A percentile compares a stretch with the other conserved stretches of the same genome.
Evolutionary conservation across 2,888 invertebrate species (phyloP).

Genomic region (Papilio elwesi): DNA sequence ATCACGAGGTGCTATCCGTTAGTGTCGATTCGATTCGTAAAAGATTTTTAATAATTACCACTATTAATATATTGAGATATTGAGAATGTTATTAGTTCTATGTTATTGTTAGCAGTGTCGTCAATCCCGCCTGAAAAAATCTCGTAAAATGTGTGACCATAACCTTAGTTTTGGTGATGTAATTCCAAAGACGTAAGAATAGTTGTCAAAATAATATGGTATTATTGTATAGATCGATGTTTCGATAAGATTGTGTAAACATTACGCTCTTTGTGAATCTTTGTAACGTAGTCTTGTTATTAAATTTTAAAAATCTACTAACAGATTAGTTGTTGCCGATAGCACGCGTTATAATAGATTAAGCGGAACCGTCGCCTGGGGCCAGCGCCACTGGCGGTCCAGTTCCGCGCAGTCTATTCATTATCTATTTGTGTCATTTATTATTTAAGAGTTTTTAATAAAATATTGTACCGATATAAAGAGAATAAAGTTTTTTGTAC

Average conservation of each 20-base stretch:
- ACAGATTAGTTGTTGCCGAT: conserved; percentile 36
- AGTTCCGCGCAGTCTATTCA: conserved; percentile 3
- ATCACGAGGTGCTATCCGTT: not conserved
- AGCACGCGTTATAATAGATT: conserved; percentile 19
- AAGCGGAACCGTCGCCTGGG: not conserved
- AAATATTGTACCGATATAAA: conserved; percentile 48
- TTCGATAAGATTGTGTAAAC: conserved; percentile 40
- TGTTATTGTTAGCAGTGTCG: conserved; percentile 54
- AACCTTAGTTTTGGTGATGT: conserved; percentile 83
- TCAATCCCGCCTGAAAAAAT: conserved; percentile 77
- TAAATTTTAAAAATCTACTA: conserved; percentile 45
- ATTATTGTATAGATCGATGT: conserved; percentile 57
- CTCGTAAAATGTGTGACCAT: conserved; percentile 76
- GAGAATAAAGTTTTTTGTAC: conserved; percentile 61
- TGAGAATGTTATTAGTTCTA: conserved; percentile 44
- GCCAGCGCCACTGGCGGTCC: not conserved
- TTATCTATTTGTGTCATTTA: conserved; percentile 42
- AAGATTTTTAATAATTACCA: conserved; percentile 31
- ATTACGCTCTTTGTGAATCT: conserved; percentile 43
- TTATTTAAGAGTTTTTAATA: conserved; percentile 46
- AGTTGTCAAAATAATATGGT: conserved; percentile 72
- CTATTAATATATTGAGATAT: conserved; percentile 44
- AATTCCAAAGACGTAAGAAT: conserved; percentile 83
- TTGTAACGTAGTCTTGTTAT: conserved; percentile 44
- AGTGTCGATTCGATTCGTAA: not conserved